Base-by-base conservation (phyloP, 1,140 invertebrate species). In the Nephila pilipes region DNA sequence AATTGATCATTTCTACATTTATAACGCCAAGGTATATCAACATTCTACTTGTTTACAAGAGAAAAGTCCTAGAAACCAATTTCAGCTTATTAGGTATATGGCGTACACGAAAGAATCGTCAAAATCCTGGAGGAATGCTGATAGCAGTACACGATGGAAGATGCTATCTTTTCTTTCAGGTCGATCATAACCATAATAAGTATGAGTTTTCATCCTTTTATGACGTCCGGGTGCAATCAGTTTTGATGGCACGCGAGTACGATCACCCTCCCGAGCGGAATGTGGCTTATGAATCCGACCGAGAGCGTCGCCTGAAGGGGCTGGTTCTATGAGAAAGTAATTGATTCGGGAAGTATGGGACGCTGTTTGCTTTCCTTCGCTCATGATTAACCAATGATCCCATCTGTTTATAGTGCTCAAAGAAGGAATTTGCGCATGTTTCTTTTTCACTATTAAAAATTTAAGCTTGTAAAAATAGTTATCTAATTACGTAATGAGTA, bases 221-320 rank as follows among this genome's bases (percentile, higher is more conserved):
- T 85, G 83, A 57, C 29, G 54, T 85, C 83, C 54, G 54, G 83
- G 83, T 57, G 55, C 55, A 85, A 60, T 32, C 22, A 20, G 83
- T 57, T 54, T 8, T 58, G 83, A 57, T 83, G 80, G 80, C 90
- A 92, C 90, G 90, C 90, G 90, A 92, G 58, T 85, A 63, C 58
- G 90, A 85, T 85, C 90, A 85, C 90, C 36, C 55, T 22, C 36
- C 22, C 10, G 55, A 32, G 90, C 75, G 80, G 81, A 83, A 46
- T 75, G 65, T 75, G 65, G 65, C 63, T 90, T 90, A 90, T 80
- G 46, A 46, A 29, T 55, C 6, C 57, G 55, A 79, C 87, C 65
- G n/a, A 75, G 46, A 65, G 87, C 87, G 69, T 63, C 10, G 87
- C 87, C 63, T 38, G n/a, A 20, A 65, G 65, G 36, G 20, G 54